phyloP scores from a whole-genome alignment of 2,888 invertebrate genomes.

The Camptogramma bilineatum region DNA sequence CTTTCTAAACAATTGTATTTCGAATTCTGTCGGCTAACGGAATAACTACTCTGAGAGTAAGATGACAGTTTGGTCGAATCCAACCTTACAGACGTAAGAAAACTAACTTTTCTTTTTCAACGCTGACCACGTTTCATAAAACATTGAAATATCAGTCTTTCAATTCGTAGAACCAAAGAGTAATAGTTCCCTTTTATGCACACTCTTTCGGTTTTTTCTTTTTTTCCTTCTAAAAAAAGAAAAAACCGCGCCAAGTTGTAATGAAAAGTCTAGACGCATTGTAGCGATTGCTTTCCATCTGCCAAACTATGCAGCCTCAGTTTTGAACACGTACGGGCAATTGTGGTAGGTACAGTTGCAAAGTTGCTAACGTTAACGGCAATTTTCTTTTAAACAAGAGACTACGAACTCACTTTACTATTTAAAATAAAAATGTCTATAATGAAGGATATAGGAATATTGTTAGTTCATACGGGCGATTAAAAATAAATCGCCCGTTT shows the following conservation, averaged over 20 bases:
- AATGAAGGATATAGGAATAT: neutral
- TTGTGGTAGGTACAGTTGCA: neutral
- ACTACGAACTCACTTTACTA: too few relatives aligned
- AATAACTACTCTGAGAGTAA: too few relatives aligned
- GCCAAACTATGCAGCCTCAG: constrained; percentile 24
- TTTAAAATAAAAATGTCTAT: neutral
- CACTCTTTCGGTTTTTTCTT: too few relatives aligned
- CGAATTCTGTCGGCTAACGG: too few relatives aligned
- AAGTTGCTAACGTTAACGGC: neutral
- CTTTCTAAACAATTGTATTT: too few relatives aligned
- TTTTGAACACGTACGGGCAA: constrained; percentile 3
- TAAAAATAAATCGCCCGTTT: constrained; percentile 15
- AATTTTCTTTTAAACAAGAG: neutral
- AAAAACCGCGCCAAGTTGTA: constrained; percentile 41
- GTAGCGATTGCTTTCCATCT: constrained; percentile 40
- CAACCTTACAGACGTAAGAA: too few relatives aligned
- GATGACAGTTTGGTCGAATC: too few relatives aligned
- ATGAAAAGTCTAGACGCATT: constrained; percentile 72
- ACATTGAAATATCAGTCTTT: neutral
- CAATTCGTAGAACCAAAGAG: constrained; percentile 1
- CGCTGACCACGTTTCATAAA: constrained; percentile 8
- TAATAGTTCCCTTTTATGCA: constrained; percentile 14
- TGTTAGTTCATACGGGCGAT: too few relatives aligned
- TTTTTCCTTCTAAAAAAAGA: constrained; percentile 23
- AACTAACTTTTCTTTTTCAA: too few relatives aligned